Conservation (phyloP, 2,113 vertebrate species). For the Halcyon senegalensis region DNA sequence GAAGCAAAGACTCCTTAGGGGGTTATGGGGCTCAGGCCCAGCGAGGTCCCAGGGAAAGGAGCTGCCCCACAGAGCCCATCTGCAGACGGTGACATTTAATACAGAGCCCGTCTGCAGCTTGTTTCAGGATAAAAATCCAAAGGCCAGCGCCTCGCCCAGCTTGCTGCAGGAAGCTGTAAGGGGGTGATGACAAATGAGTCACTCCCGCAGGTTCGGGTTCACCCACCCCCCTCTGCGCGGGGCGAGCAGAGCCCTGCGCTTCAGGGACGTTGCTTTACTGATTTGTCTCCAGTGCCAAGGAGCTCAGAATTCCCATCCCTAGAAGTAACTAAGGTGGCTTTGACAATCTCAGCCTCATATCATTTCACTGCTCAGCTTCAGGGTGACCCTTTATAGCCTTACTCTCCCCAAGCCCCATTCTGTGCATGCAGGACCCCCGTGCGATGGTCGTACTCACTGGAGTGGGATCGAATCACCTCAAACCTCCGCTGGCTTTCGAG, state of each 20-base stretch:
- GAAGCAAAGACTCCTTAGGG: accelerated
- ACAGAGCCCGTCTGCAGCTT: neutral
- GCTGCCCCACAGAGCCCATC: accelerated
- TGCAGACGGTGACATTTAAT: neutral
- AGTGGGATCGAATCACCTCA: slow-evolving; percentile 24
- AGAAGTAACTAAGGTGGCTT: neutral
- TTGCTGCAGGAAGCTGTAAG: neutral
- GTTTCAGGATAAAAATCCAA: neutral
- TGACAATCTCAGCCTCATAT: too few relatives aligned
- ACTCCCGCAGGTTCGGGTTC: neutral
- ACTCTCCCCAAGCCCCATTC: accelerated
- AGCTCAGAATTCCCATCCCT: neutral
- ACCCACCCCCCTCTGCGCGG: neutral
- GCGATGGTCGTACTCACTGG: slow-evolving; percentile 50
- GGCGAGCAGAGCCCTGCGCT: accelerated
- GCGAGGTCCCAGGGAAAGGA: neutral
- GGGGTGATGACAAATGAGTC: neutral
- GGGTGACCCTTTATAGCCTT: neutral
- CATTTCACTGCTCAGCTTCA: neutral
- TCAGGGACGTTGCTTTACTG: accelerated
- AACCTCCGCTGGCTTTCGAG: neutral
- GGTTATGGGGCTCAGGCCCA: accelerated
- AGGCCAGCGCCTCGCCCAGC: neutral
- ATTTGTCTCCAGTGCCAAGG: neutral
- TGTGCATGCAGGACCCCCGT: accelerated